phyloP scores from a whole-genome alignment of 2,113 vertebrate species.

The Stomatorhinus ivindoensis region DNA sequence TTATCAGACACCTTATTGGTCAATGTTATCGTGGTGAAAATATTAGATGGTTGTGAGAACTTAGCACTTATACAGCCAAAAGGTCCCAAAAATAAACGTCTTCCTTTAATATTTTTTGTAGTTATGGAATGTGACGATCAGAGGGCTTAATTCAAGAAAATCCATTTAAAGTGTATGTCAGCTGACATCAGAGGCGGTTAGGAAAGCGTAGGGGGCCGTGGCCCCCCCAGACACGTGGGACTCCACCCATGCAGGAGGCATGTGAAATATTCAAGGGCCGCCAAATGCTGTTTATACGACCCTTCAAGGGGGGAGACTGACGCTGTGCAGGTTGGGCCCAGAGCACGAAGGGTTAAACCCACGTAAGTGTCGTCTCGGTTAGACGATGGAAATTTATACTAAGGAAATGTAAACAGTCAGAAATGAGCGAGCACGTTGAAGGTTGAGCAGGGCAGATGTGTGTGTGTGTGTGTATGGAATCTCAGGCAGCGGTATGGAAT shows the following conservation, averaged over 20 bases:
- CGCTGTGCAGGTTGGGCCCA: background rate
- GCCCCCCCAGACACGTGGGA: background rate
- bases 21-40: background rate
- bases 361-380: background rate
- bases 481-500: conserved; percentile 48
- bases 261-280: conserved; percentile 14
- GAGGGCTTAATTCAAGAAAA: background rate
- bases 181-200: background rate
- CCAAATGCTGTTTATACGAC: conserved; percentile 14
- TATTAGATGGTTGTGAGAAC: background rate
- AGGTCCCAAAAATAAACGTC: background rate
- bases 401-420: background rate
- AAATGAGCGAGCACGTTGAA: background rate
- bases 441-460: background rate
- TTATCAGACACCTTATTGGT: background rate
- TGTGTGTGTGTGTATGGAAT: conserved; percentile 23
- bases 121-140: background rate
- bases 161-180: background rate
- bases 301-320: conserved; percentile 31
- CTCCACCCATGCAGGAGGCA: conserved; percentile 19
- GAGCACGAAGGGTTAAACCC: conserved; percentile 19
- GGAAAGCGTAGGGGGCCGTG: background rate
- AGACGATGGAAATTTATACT: background rate
- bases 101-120: background rate
- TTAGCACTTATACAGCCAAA: background rate